phyloP scores from a whole-genome alignment of 2,113 vertebrate species.

The Semnornis frantzii region DNA sequence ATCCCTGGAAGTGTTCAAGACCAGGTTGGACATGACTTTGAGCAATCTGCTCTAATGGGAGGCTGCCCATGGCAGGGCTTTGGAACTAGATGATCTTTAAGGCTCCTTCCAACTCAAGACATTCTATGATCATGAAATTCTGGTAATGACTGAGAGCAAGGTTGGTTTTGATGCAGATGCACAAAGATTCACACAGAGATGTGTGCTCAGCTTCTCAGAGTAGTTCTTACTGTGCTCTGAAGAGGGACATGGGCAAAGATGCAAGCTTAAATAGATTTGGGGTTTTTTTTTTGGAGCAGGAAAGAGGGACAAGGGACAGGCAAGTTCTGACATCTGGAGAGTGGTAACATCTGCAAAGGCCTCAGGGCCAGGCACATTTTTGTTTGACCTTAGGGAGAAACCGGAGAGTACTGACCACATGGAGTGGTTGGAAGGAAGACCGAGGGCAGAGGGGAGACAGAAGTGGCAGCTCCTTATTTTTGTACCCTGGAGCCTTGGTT shows the following conservation, averaged over 20 bases:
- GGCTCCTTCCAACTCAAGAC: no score
- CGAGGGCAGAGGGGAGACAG: background rate
- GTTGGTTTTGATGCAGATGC: background rate
- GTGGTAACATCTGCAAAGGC: constrained; percentile 34
- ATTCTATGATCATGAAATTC: background rate
- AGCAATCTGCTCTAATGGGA: no score
- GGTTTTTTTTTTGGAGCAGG: accelerated
- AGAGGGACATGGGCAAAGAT: background rate
- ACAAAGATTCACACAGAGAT: accelerated
- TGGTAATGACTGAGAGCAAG: background rate
- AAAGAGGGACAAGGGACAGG: constrained; percentile 25
- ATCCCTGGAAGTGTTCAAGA: no score
- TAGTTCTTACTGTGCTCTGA: background rate
- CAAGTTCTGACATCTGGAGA: constrained; percentile 27
- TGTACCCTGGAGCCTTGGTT: constrained; percentile 8
- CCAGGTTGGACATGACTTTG: no score
- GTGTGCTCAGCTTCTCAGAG: background rate
- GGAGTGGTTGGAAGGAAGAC: background rate
- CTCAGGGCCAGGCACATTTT: constrained; percentile 3
- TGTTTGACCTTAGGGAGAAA: constrained; percentile 58
- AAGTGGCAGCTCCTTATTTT: background rate
- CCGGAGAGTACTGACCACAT: constrained; percentile 44
- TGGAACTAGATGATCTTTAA: no score
- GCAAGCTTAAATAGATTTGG: background rate
- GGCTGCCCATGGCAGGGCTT: no score